Base-by-base conservation (phyloP, 37 sponge, comb jelly and placozoan species). In the Oscarella lobularis region DNA sequence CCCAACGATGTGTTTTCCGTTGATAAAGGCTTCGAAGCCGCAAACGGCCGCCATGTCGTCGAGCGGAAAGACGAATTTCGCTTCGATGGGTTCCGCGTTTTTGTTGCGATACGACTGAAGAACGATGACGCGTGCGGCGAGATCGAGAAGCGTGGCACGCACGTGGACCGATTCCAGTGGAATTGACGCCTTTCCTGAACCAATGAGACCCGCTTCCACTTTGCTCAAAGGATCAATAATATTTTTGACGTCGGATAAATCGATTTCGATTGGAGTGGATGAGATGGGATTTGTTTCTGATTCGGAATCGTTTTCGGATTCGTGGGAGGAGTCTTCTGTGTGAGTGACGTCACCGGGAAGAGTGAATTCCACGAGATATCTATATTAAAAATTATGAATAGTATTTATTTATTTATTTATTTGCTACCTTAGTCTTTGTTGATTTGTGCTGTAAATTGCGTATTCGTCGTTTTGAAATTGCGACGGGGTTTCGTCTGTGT, bases 1-100 rank as follows among this genome's bases (percentile, higher is more conserved):
- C 2, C 98, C 98, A 32, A 92, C 86, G 35, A 97, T 90, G 82
- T 97, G 98, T 83, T 97, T 97, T 37, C 86, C 90, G 77, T 92
- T 92, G 73, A 96, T 96, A 81, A 89, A 96, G 27, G 98, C 98
- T 72, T 96, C 98, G 79, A 96, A 96, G 29, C 98, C 98, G 82
- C 98, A 92, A 74, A 96, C 98, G 68, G 95, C 95, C 36, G 93
- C 94, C 83, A 89, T 93, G 78, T 97, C 98, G 41, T 85, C 92
- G 81, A 97, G 67, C 14, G 98, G 98, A 66, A 97, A 97, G 33
- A 93, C 98, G 71, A 90, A 97, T 85, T 97, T 97, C 35, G 98
- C 98, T 73, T 97, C 98, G 40, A 93, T 90, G 4, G 95, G 85
- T 20, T 71, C 74, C 2, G 39, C 33, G 74, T 91, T 87, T 39